Evolutionary conservation across 2,888 invertebrate species (phyloP), one percentile per base, ranked within the genome.

Genomic region (Troides helena): DNA sequence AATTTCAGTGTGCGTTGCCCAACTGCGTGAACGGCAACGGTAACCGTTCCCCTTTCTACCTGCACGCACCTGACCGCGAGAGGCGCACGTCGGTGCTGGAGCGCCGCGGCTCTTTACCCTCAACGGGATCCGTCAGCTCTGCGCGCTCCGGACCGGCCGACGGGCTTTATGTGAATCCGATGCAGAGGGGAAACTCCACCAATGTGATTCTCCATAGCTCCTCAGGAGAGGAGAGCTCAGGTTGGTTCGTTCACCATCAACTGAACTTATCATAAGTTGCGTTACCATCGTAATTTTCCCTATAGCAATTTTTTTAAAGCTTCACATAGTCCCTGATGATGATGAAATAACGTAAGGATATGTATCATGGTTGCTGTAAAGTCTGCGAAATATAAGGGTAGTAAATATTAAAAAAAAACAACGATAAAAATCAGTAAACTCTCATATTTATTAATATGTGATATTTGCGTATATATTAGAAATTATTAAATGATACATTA

Each of bases 141-240:
- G 80, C 84, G 23, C 77, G 90, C 23, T 85, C 91, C 76, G 82
- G 94, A 71, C 95, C 95, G 0, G 95, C 95, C 70, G 97, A 97
- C 78, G 97, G 97, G 0, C 93, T 97, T 59, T 97, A 97, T 82
- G 95, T 97, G 72, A 97, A 97, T 84, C 97, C 97, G 0, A 97
- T 97, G 96, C 94, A 93, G 77, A 86, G 94, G 57, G 82, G 79
- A 8, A 80, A 82, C 2, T 82, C 87, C 0, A 82, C 85, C 1
- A 85, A 76, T 36, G 84, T 80, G 10, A 84, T 84, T 12, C 88
- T 87, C 74, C 89, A 89, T 50, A 88, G 84, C 70, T 90, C 89
- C 62, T 90, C 90, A 1, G 91, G 89, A n/a, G 90, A 90, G 69
- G 91, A 90, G 58, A 89, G 92, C 77, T 89, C 90, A 77, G 92